Conservation (phyloP, 2,797 vertebrate species). For the Botia almorhae region DNA sequence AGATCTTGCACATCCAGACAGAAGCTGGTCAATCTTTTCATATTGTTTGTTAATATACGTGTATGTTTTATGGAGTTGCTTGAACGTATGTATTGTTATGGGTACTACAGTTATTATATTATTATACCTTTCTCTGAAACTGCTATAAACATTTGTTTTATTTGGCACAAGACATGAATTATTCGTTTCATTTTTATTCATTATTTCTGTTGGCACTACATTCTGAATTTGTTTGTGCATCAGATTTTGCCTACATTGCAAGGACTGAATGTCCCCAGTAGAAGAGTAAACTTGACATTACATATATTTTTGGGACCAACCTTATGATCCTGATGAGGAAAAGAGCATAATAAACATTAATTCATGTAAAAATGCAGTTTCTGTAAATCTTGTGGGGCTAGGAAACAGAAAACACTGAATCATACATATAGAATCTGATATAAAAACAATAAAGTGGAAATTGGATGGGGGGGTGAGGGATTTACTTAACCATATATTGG, state of each 20-base stretch:
- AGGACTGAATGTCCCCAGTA: constrained; percentile 13
- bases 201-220: constrained; percentile 26
- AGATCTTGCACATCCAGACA: neutral
- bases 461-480: no score
- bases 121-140: neutral
- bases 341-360: no score
- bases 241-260: constrained; percentile 7
- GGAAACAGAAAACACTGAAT: no score
- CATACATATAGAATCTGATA: no score
- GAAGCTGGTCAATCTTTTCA: neutral
- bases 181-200: neutral
- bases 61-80: neutral
- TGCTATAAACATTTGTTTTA: neutral
- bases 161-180: neutral
- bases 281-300: neutral
- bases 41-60: constrained; percentile 7
- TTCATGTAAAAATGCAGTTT: no score
- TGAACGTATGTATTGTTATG: neutral
- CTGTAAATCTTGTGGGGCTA: no score
- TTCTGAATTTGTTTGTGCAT: constrained; percentile 68
- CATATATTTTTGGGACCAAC: neutral
- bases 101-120: neutral
- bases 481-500: no score
- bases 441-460: no score
- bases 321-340: no score